These are phyloP conservation scores for Tachyglossus aculeatus DNA, from an alignment of 2,797 vertebrate species.

Conservation along the genomic window DNA sequence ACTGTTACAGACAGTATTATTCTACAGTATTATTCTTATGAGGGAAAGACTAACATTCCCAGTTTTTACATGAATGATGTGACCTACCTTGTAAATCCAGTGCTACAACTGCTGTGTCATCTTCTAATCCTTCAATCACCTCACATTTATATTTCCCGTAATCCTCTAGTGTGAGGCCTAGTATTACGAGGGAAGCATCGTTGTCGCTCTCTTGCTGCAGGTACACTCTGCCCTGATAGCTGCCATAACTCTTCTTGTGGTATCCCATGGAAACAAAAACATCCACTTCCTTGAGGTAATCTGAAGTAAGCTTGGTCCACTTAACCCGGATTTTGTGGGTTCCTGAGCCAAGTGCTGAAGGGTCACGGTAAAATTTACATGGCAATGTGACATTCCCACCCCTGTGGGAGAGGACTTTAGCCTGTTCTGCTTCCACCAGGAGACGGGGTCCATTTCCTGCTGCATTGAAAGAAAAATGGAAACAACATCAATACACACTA, in stretches of 20 bases:
- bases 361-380: slow-evolving; percentile 86
- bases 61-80: neutral
- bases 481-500: neutral
- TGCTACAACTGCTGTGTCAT: slow-evolving; percentile 75
- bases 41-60: neutral
- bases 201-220: slow-evolving; percentile 75
- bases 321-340: slow-evolving; percentile 82
- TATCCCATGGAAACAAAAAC: slow-evolving; percentile 89
- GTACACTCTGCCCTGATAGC: slow-evolving; percentile 79
- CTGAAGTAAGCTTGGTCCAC: slow-evolving; percentile 89
- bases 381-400: slow-evolving; percentile 86
- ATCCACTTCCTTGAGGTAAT: slow-evolving; percentile 85
- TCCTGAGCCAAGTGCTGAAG: slow-evolving; percentile 67
- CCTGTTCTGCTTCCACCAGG: slow-evolving; percentile 84
- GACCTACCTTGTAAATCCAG: slow-evolving; percentile 81
- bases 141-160: slow-evolving; percentile 90
- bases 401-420: slow-evolving; percentile 73
- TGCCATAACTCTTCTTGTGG: slow-evolving; percentile 83
- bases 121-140: slow-evolving; percentile 85
- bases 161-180: slow-evolving; percentile 80
- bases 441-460: slow-evolving; percentile 87
- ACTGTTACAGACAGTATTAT: neutral
- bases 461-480: slow-evolving; percentile 41
- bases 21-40: neutral
- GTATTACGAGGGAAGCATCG: slow-evolving; percentile 86